phyloP scores from a whole-genome alignment of 2,797 vertebrate species.

The Malurus splendens region DNA sequence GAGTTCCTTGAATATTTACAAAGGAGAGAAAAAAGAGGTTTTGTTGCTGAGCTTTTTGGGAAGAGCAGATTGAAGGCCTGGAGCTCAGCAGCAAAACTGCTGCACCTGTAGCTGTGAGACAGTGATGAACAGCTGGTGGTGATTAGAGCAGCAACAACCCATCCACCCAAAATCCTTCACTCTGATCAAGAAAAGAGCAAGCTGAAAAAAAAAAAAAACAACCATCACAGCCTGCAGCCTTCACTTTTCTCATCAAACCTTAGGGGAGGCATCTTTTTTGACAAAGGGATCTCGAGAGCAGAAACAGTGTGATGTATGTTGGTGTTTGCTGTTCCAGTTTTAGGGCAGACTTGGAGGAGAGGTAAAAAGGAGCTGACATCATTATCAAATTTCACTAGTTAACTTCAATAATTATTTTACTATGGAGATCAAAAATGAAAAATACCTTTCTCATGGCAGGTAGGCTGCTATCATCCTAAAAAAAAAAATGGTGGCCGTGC shows the following conservation, averaged over 20 bases:
- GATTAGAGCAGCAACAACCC: conserved; percentile 9
- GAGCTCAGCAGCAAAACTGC: background rate
- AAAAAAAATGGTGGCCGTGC: background rate
- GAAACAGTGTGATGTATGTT: background rate
- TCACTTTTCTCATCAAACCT: background rate
- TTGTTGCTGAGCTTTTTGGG: background rate
- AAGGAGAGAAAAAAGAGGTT: background rate
- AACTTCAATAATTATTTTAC: background rate
- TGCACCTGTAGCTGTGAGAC: conserved; percentile 21
- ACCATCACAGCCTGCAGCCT: background rate
- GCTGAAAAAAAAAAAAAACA: background rate
- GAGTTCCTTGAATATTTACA: background rate
- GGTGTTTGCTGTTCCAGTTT: background rate
- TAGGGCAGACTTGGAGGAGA: background rate
- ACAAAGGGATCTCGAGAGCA: background rate
- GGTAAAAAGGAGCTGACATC: background rate
- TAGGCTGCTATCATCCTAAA: background rate
- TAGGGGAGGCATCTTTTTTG: background rate
- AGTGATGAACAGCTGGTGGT: conserved; percentile 16
- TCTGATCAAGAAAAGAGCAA: background rate
- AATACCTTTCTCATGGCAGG: background rate
- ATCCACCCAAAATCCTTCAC: background rate
- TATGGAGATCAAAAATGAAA: background rate
- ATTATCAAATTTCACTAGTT: background rate
- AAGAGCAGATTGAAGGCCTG: conserved; percentile 5